These are phyloP conservation scores for Morphnarchus princeps DNA, from an alignment of 2,113 vertebrate genomes.

Conservation along the genomic window DNA sequence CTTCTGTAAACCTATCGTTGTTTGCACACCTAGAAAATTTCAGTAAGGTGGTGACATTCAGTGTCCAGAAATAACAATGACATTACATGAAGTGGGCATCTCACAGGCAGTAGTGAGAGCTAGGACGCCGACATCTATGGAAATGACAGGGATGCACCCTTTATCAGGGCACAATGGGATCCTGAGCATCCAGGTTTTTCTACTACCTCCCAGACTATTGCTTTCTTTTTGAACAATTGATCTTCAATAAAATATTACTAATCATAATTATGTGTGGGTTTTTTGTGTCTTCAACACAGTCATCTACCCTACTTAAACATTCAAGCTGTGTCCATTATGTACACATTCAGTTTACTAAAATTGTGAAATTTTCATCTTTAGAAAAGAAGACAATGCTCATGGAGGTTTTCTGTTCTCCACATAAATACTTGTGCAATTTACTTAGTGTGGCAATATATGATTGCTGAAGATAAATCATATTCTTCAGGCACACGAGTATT, in stretches of 20 bases:
- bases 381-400: not conserved
- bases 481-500: not conserved
- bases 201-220: not conserved
- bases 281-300: not conserved
- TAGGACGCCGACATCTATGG: not conserved
- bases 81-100: not conserved
- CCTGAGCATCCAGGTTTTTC: not conserved
- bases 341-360: not conserved
- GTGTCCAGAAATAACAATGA: not conserved
- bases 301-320: not conserved
- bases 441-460: not conserved
- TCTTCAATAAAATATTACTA: not conserved
- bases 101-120: not conserved
- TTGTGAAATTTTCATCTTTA: not conserved
- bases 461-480: not conserved
- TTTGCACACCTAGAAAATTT: not conserved
- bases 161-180: not conserved
- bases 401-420: not conserved
- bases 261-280: not conserved
- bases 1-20: not conserved
- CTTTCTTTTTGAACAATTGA: not conserved
- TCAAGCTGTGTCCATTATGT: not conserved
- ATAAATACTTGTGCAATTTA: not conserved
- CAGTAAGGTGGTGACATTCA: not conserved
- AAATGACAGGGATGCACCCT: not conserved